Percentiles rank a stretch among this genome's conserved stretches.
These are phyloP conservation scores for Berghia stephanieae DNA, from an alignment of 1,140 invertebrate species.

Conservation along the genomic window DNA sequence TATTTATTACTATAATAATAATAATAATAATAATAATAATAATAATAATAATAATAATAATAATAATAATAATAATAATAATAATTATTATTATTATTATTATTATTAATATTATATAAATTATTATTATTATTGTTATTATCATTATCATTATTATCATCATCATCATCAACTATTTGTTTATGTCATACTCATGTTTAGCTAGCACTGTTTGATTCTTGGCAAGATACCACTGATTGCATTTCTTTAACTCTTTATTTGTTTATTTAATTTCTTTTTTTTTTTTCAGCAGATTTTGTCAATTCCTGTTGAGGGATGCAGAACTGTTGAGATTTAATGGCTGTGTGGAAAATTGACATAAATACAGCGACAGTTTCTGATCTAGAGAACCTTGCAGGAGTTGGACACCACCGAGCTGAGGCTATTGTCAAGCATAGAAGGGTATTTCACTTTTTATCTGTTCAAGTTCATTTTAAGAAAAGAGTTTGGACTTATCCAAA, in stretches of 20 bases:
- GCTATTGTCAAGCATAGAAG: conserved; percentile 66
- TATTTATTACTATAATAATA: too few species aligned
- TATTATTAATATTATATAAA: too few species aligned
- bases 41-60: too few species aligned
- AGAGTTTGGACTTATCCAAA: too few species aligned
- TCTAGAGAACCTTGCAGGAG: conserved; percentile 63
- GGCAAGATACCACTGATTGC: not conserved
- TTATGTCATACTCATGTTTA: not conserved
- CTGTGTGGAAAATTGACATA: conserved; percentile 59
- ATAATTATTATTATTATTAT: too few species aligned
- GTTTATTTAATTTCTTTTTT: not conserved
- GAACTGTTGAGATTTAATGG: conserved; percentile 28
- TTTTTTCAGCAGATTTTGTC: not conserved
- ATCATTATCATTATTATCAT: not conserved
- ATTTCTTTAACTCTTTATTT: not conserved
- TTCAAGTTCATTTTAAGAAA: not conserved
- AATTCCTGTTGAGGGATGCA: conserved; percentile 13
- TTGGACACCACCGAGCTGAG: conserved; percentile 66
- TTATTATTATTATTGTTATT: too few species aligned
- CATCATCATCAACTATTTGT: not conserved
- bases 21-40: too few species aligned
- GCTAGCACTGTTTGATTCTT: not conserved
- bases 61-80: too few species aligned
- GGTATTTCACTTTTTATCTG: conserved; percentile 46
- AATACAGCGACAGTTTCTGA: conserved; percentile 62